Percentiles rank a stretch among this genome's conserved stretches.
Conservation (phyloP, 2,888 invertebrate species). For the Erannis defoliaria region DNA sequence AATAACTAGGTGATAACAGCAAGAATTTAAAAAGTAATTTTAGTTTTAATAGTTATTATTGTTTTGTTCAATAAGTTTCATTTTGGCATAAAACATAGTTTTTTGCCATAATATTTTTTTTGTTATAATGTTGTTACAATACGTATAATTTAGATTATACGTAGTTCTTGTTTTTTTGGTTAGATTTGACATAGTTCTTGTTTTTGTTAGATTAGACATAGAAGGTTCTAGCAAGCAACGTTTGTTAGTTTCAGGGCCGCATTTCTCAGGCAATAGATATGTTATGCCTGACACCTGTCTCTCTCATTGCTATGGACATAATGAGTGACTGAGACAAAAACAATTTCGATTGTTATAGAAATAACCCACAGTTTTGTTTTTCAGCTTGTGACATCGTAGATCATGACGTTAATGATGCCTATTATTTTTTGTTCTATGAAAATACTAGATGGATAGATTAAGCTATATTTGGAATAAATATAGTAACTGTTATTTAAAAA, state of each 20-base stretch:
- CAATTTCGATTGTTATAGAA: neutral
- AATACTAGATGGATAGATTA: neutral
- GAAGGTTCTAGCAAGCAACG: neutral
- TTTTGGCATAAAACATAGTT: too few relatives aligned
- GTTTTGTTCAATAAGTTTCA: too few relatives aligned
- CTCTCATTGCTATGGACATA: neutral
- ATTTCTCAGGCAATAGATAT: neutral
- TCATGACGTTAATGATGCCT: neutral
- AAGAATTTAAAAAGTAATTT: too few relatives aligned
- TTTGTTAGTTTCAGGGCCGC: neutral
- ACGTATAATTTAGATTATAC: too few relatives aligned
- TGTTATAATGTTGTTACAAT: too few relatives aligned
- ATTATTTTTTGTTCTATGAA: slow-evolving; percentile 2
- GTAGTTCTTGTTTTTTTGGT: too few relatives aligned
- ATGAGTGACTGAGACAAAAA: neutral
- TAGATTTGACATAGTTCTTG: too few relatives aligned
- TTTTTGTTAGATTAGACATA: neutral
- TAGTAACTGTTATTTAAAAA: slow-evolving; percentile 1
- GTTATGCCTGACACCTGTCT: neutral
- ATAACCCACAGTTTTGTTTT: neutral
- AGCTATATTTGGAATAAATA: slow-evolving; percentile 1
- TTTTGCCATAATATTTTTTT: too few relatives aligned
- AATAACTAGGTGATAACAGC: too few relatives aligned
- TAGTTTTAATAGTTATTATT: too few relatives aligned
- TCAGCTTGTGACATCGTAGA: neutral